Percentiles rank a stretch among this genome's conserved stretches.
Conservation (phyloP, 2,113 vertebrate species). For the Callaeas wilsoni region DNA sequence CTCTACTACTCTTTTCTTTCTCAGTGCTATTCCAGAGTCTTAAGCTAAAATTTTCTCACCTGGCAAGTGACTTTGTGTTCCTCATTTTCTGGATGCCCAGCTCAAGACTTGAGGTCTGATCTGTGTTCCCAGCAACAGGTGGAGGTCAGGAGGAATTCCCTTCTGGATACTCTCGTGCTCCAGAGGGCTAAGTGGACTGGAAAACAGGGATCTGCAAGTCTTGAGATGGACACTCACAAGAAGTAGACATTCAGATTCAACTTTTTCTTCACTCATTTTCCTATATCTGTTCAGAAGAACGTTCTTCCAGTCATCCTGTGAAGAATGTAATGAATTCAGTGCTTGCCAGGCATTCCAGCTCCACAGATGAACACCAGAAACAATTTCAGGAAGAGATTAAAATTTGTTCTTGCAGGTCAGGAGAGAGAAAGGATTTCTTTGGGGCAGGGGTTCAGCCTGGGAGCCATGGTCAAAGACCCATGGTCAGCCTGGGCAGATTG, state of each 20-base stretch:
- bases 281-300: background rate
- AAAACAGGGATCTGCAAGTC: background rate
- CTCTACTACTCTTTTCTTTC: background rate
- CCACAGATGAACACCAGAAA: conserved; percentile 16
- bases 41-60: background rate
- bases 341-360: background rate
- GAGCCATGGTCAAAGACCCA: background rate
- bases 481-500: background rate
- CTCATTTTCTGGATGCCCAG: background rate
- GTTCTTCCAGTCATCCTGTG: background rate
- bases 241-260: background rate
- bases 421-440: background rate
- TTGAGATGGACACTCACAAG: background rate
- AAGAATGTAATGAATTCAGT: background rate
- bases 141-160: background rate
- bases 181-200: background rate
- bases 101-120: background rate
- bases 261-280: background rate
- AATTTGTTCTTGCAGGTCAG: background rate
- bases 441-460: background rate
- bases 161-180: background rate
- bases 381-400: conserved; percentile 28
- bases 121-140: background rate
- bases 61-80: background rate
- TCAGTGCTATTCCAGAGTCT: background rate